Percentiles rank a stretch among this genome's conserved stretches.
These are phyloP conservation scores for Drosophila ficusphila DNA, from an alignment of 1,140 invertebrate genomes.

Conservation along the genomic window DNA sequence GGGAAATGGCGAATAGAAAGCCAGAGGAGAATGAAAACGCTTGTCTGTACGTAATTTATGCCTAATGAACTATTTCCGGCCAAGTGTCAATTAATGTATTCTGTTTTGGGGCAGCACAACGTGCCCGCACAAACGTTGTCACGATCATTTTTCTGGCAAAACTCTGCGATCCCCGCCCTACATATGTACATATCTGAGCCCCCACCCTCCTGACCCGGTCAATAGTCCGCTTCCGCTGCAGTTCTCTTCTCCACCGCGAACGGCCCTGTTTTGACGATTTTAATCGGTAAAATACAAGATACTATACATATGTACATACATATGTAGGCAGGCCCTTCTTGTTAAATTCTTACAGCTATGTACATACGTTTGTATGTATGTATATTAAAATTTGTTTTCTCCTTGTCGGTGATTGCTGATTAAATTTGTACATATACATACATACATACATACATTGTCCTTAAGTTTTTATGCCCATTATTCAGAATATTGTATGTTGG, in stretches of 20 bases:
- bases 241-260: conserved; percentile 4
- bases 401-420: conserved; percentile 41
- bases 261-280: conserved; percentile 7
- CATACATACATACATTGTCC: neutral
- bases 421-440: conserved; percentile 37
- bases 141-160: conserved; percentile 68
- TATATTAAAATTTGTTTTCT: conserved; percentile 46
- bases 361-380: too few relatives aligned
- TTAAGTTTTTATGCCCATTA: neutral
- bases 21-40: conserved; percentile 30
- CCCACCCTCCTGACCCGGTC: neutral
- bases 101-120: conserved; percentile 68
- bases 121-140: conserved; percentile 76
- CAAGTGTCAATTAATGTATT: conserved; percentile 82
- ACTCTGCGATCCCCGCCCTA: conserved; percentile 15
- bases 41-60: conserved; percentile 80
- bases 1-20: conserved; percentile 41
- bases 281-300: neutral
- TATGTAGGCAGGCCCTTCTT: neutral
- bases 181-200: neutral
- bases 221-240: conserved; percentile 51
- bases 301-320: too few relatives aligned
- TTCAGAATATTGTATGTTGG: too few relatives aligned
- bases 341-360: too few relatives aligned
- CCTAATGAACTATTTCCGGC: conserved; percentile 82